These are phyloP conservation scores for Apamea epomidion DNA, from an alignment of 2,888 invertebrate species.

Conservation along the genomic window DNA sequence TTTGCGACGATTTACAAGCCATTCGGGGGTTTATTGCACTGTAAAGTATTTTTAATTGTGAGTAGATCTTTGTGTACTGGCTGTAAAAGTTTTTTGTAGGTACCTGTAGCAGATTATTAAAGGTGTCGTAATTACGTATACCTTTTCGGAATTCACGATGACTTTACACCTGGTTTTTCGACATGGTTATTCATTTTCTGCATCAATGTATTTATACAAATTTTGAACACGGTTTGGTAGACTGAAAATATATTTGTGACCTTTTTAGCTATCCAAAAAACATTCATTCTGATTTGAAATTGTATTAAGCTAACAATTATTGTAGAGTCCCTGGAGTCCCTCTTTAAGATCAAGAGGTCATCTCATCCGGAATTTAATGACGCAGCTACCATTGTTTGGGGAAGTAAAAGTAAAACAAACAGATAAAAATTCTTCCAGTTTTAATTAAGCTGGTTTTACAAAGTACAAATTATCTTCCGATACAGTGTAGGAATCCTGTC, in stretches of 20 bases:
- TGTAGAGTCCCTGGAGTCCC: not conserved
- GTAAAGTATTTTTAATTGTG: constrained; percentile 83
- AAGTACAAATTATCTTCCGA: constrained; percentile 76
- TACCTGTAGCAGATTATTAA: constrained; percentile 65
- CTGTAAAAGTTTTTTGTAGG: constrained; percentile 76
- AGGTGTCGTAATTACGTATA: constrained; percentile 64
- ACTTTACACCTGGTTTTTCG: not conserved
- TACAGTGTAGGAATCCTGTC: constrained; percentile 76
- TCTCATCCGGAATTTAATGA: constrained; percentile 39
- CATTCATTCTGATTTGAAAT: not conserved
- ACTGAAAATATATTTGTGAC: not conserved
- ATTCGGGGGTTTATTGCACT: constrained; percentile 78
- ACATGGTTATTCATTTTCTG: not conserved
- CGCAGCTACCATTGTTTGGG: not conserved
- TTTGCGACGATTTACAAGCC: constrained; percentile 77
- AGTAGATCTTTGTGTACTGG: constrained; percentile 75
- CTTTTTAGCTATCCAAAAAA: not conserved
- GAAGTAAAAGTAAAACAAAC: constrained; percentile 68
- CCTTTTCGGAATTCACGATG: constrained; percentile 38
- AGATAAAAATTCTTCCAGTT: constrained; percentile 76
- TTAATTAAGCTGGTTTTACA: constrained; percentile 80
- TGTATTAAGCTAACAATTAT: constrained; percentile 17
- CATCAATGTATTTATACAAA: not conserved
- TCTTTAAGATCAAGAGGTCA: constrained; percentile 44
- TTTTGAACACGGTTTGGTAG: not conserved